These are phyloP conservation scores for Neodiprion virginianus DNA, from an alignment of 1,140 invertebrate species.

Conservation along the genomic window DNA sequence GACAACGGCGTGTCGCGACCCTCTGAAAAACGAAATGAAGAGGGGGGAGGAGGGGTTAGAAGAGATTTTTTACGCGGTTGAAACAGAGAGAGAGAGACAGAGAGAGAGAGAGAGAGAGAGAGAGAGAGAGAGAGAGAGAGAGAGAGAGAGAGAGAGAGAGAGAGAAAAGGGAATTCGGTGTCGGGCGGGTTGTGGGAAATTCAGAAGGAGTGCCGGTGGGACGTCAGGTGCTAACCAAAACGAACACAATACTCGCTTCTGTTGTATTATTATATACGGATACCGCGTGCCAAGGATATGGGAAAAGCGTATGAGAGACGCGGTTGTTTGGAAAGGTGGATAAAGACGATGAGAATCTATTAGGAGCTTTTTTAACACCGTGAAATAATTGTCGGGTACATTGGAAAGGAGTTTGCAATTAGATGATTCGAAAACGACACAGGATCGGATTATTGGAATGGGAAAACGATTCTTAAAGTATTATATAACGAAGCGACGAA, in stretches of 20 bases:
- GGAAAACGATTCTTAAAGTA: too few relatives aligned
- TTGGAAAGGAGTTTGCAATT: too few relatives aligned
- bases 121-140: constrained; percentile 9
- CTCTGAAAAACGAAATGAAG: constrained; percentile 43
- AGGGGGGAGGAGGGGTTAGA: constrained; percentile 27
- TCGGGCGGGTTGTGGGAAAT: not conserved
- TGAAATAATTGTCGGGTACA: too few relatives aligned
- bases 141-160: constrained; percentile 22
- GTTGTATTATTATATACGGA: not conserved
- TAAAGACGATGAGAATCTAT: too few relatives aligned
- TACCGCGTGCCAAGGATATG: not conserved
- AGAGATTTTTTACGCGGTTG: not conserved
- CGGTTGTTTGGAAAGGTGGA: too few relatives aligned
- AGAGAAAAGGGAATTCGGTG: constrained; percentile 1
- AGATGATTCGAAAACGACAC: too few relatives aligned
- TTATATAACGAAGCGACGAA: too few relatives aligned
- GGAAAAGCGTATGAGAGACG: too few relatives aligned
- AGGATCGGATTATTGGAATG: too few relatives aligned
- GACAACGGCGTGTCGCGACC: constrained; percentile 56
- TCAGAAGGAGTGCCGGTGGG: not conserved
- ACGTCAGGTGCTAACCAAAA: constrained; percentile 9
- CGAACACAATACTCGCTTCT: constrained; percentile 16
- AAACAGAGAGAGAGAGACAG: not conserved
- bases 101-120: constrained; percentile 22
- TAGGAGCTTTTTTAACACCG: too few relatives aligned